These are phyloP conservation scores for Xanthorhoe designata DNA, from an alignment of 2,888 invertebrate species.

Conservation along the genomic window DNA sequence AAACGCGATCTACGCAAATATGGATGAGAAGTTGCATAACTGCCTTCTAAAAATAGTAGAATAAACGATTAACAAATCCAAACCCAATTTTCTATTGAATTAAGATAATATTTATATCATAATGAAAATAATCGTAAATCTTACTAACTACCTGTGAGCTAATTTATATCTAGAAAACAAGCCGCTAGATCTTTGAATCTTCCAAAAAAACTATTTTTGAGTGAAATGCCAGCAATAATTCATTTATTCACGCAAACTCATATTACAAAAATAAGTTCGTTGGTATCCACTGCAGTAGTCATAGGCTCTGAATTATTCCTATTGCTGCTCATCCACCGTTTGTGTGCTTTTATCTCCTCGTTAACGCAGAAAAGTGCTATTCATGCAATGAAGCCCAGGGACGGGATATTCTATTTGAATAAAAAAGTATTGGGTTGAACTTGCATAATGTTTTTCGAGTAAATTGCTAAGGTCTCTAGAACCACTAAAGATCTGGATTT, in stretches of 20 bases:
- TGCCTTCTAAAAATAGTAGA: too few relatives aligned
- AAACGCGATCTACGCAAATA: too few relatives aligned
- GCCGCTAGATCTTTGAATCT: too few relatives aligned
- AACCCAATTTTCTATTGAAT: too few relatives aligned
- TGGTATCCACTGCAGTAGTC: slow-evolving; percentile 38
- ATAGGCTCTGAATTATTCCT: slow-evolving; percentile 43
- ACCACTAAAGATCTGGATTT: neutral
- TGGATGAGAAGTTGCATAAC: too few relatives aligned
- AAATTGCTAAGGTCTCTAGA: neutral
- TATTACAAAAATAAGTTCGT: slow-evolving; percentile 15
- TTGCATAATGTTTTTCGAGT: neutral
- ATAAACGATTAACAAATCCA: too few relatives aligned
- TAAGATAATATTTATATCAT: too few relatives aligned
- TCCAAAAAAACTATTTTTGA: neutral
- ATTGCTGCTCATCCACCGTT: slow-evolving; percentile 54
- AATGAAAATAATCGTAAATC: too few relatives aligned
- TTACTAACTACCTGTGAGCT: too few relatives aligned
- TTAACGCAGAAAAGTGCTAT: slow-evolving; percentile 48
- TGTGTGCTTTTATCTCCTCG: slow-evolving; percentile 51
- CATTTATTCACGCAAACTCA: neutral
- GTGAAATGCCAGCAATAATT: neutral
- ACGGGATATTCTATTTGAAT: slow-evolving; percentile 24
- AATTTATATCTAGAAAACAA: too few relatives aligned
- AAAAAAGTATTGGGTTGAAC: slow-evolving; percentile 2
- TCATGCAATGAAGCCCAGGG: slow-evolving; percentile 37